phyloP scores from a whole-genome alignment of 2,888 invertebrate genomes.

The Hirtodrosophila cameraria region DNA sequence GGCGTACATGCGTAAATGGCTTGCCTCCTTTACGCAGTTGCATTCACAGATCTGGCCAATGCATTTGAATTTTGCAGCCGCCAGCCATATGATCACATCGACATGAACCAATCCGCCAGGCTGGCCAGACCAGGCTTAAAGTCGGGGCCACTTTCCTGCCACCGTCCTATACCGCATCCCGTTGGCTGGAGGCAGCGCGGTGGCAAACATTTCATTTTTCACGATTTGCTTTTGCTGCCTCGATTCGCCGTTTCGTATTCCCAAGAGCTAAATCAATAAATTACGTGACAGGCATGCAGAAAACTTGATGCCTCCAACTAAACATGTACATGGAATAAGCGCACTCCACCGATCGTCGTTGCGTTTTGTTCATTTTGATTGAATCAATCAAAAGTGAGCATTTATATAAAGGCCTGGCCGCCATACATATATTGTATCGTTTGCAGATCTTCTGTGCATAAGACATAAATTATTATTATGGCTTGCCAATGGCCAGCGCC shows the following conservation, averaged over 20 bases:
- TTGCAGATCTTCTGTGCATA: constrained; percentile 62
- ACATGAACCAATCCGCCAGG: constrained; percentile 69
- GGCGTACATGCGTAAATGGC: constrained; percentile 74
- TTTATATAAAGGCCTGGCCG: constrained; percentile 54
- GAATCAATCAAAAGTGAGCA: constrained; percentile 81
- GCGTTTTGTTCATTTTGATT: constrained; percentile 76
- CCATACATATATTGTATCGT: constrained; percentile 40
- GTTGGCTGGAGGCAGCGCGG: constrained; percentile 60
- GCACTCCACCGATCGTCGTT: constrained; percentile 54
- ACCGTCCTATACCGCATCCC: neutral
- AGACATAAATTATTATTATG: constrained; percentile 70
- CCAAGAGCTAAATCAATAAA: constrained; percentile 84
- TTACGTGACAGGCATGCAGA: constrained; percentile 84
- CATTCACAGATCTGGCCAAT: constrained; percentile 73
- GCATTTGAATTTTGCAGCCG: constrained; percentile 75
- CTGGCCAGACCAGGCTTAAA: constrained; percentile 20
- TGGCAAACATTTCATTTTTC: constrained; percentile 76
- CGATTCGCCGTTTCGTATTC: constrained; percentile 67
- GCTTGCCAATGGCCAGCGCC: constrained; percentile 39
- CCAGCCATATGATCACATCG: constrained; percentile 70
- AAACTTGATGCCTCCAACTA: constrained; percentile 70
- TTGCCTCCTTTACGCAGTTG: constrained; percentile 68
- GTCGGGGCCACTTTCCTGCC: constrained; percentile 50
- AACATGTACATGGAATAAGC: constrained; percentile 28
- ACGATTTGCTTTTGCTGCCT: constrained; percentile 66